Evolutionary conservation across 2,888 invertebrate species (phyloP), one percentile per base, ranked within the genome.

Genomic region (Phymatocera aterrima): DNA sequence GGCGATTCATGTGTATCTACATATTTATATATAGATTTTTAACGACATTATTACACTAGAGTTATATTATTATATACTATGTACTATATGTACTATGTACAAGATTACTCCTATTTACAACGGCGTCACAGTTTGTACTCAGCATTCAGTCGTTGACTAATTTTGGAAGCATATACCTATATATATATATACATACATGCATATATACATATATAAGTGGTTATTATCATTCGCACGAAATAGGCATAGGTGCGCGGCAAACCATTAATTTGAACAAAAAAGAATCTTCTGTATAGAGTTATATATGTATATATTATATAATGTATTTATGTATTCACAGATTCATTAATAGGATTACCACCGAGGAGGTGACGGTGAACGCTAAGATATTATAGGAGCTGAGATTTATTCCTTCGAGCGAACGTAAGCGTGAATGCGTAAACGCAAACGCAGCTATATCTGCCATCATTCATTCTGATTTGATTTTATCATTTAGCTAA

Each of bases 101-200:
- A 24, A 43, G 28, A 70, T 34, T 72, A 77, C 46, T 54, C 10
- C 37, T 64, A 78, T 77, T 48, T 64, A 79, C 60, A 60, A 37
- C 74, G 54, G 64, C 79, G 79, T 77, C 79, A 65, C 64, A 75
- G 77, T 68, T 79, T 79, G 79, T 79, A 79, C 79, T 79, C 65
- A 75, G 61, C 70, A 65, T 79, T 79, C 79, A 79, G 79, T 79
- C 79, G 77, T 77, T 75, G 77, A 77, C 79, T 77, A 70, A 77
- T 48, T 74, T 79, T 75, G 79, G 79, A 79, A 77, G 79, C 77
- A 78, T 34, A 68, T 68, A 43, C 21, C 18, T 18, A 51, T 4
- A 15, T 18, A 51, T 4, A 18, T 34, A 34, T 37, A 15, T 34
- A 34, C 6, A 37, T 64, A 37, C 18, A 18, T 34, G 28, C 15